Evolutionary conservation across 1,140 invertebrate species (phyloP).

Genomic region (Drosophila sp.): DNA sequence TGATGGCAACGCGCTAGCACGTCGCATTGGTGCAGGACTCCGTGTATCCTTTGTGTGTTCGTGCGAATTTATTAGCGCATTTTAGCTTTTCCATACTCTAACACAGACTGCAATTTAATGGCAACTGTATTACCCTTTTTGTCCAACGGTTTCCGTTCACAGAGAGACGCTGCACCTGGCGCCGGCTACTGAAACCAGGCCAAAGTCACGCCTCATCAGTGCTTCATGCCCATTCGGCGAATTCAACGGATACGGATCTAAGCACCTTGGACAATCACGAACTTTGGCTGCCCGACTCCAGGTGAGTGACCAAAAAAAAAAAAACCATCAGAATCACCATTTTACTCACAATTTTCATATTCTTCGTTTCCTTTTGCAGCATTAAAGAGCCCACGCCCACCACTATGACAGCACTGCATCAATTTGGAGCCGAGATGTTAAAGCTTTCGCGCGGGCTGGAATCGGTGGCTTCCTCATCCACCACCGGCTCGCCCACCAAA

Average conservation of each 20-base stretch:
- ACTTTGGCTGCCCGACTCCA: slow-evolving; percentile 90
- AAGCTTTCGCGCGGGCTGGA: slow-evolving; percentile 90
- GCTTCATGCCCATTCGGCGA: slow-evolving; percentile 88
- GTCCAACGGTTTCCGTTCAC: slow-evolving; percentile 51
- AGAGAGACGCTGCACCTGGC: slow-evolving; percentile 87
- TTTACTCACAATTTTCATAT: slow-evolving; percentile 6
- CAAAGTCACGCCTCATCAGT: slow-evolving; percentile 84
- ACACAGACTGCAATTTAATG: slow-evolving; percentile 35
- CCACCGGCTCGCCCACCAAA: slow-evolving; percentile 82
- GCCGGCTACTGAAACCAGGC: slow-evolving; percentile 84
- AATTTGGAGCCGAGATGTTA: slow-evolving; percentile 92
- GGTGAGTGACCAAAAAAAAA: slow-evolving; percentile 76
- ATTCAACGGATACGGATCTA: slow-evolving; percentile 91
- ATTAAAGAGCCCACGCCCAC: slow-evolving; percentile 88
- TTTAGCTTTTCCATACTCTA: slow-evolving; percentile 48
- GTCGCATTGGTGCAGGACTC: slow-evolving; percentile 31
- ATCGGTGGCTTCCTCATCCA: slow-evolving; percentile 84
- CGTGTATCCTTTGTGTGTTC: slow-evolving; percentile 8
- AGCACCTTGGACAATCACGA: slow-evolving; percentile 91
- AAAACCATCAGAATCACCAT: too few species aligned
- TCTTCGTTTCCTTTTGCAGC: slow-evolving; percentile 34
- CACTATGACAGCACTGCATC: slow-evolving; percentile 91
- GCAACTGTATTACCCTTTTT: slow-evolving; percentile 19
- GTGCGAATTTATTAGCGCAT: slow-evolving; percentile 57
- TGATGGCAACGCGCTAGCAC: slow-evolving; percentile 44